A percentile compares a stretch with the other conserved stretches of the same genome.
Evolutionary conservation across 2,888 invertebrate species (phyloP).

Genomic region (Argyresthia albistria): DNA sequence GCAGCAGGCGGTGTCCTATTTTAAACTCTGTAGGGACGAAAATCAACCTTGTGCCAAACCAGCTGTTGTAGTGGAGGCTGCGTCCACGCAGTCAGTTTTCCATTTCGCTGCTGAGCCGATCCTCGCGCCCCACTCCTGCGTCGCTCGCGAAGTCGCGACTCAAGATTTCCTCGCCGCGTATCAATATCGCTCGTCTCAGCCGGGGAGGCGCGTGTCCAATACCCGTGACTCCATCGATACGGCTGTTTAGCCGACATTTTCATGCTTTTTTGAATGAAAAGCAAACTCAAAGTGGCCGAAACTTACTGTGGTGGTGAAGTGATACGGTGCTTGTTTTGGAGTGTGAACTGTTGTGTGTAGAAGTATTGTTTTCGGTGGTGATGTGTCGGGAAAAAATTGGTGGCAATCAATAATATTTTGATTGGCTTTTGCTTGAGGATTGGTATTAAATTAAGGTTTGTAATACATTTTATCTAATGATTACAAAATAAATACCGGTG

Average conservation of each 20-base stretch:
- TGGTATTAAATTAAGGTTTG: conserved; percentile 16
- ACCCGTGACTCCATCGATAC: conserved; percentile 19
- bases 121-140: conserved; percentile 12
- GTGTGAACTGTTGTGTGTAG: conserved; percentile 16
- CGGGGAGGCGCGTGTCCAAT: conserved; percentile 45
- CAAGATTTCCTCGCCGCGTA: conserved; percentile 27
- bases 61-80: too few relatives aligned
- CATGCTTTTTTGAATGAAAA: conserved; percentile 65
- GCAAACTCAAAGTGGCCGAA: conserved; percentile 28
- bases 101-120: neutral
- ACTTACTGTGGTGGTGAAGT: neutral
- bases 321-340: conserved; percentile 13
- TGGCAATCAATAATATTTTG: too few relatives aligned
- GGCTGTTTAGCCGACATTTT: conserved; percentile 21
- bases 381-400: too few relatives aligned
- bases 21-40: neutral
- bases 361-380: neutral
- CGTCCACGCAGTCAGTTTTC: too few relatives aligned
- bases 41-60: neutral
- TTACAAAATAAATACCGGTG: too few relatives aligned
- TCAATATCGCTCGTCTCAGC: conserved; percentile 38
- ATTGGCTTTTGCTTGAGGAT: neutral
- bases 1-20: neutral
- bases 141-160: conserved; percentile 47
- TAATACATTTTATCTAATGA: conserved; percentile 4